Base-by-base conservation (phyloP, 2,888 invertebrate genomes). In the Anthophora plumipes region DNA sequence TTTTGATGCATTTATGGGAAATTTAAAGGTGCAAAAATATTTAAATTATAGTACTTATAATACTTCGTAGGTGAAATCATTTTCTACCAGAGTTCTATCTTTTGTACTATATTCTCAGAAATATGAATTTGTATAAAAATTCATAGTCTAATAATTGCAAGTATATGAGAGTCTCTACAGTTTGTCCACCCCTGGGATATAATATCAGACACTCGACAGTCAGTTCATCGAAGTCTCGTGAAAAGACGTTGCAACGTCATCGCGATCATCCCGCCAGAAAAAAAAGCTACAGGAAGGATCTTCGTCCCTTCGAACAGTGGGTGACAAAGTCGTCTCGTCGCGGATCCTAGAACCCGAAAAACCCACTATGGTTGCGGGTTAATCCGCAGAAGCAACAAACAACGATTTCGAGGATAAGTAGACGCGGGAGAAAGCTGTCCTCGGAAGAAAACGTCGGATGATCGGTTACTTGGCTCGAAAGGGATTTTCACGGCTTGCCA, bases 401-500 rank as follows among this genome's bases (percentile, higher is more conserved):
- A 88, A 78, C 39, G 71, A 85, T 85, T 68, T 83, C 55, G 71
- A 17, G 31, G 61, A n/a, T 0, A 39, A 14, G 2, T 22, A 20
- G 22, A 41, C 55, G 9, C 25, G 20, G 50, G 63, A 76, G 57
- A 78, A 70, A 75, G 52, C 52, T 43, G 39, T 20, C 52, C 37
- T 20, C n/a, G 73, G 74, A 70, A 60, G 73, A 75, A 68, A 66
- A 59, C 66, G 31, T 70, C 41, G 68, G 68, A 74, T 59, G 69
- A 70, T 48, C 83, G 75, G 79, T 78, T 80, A 71, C 73, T 79
- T 68, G 77, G 79, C 60, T 78, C 81, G 79, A 82, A 85, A 83
- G 67, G 83, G 69, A 79, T 88, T 88, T 88, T 87, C 82, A 88
- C 76, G 72, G 85, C 59, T 46, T 78, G 63, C 76, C 52, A 66